A percentile compares a stretch with the other conserved stretches of the same genome.
phyloP scores from a whole-genome alignment of 2,888 invertebrate species.

The Eristalinus sepulchralis region DNA sequence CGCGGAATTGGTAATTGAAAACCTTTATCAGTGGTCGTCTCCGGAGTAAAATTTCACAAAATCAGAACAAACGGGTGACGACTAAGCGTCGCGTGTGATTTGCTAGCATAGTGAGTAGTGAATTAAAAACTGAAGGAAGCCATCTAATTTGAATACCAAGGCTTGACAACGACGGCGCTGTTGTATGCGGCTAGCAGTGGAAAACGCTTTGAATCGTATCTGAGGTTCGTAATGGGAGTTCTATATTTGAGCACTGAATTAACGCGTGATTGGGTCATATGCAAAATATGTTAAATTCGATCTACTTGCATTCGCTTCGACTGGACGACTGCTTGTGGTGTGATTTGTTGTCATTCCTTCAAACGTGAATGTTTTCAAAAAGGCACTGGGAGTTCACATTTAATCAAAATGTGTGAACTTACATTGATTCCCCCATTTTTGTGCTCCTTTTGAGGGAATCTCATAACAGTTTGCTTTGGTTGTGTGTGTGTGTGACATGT shows the following conservation, averaged over 20 bases:
- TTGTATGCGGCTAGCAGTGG: not conserved
- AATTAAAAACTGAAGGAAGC: slow-evolving; percentile 2
- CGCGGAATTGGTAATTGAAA: not conserved
- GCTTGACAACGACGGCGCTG: not conserved
- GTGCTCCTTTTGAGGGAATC: too few species aligned
- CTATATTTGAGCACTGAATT: not conserved
- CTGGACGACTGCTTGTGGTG: not conserved
- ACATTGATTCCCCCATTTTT: too few species aligned
- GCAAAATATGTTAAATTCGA: slow-evolving; percentile 16
- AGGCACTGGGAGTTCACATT: too few species aligned
- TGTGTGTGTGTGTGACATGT: too few species aligned
- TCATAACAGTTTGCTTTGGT: too few species aligned
- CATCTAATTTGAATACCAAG: slow-evolving; percentile 1
- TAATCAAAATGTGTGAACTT: too few species aligned
- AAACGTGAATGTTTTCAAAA: not conserved
- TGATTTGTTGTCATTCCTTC: not conserved
- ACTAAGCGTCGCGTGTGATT: not conserved
- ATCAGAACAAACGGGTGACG: not conserved
- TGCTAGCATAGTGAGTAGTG: not conserved
- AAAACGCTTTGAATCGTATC: not conserved
- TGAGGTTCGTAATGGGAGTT: slow-evolving; percentile 20
- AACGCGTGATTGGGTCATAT: not conserved
- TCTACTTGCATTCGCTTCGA: not conserved
- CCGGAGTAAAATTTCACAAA: slow-evolving; percentile 6
- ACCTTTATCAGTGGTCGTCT: not conserved